These are phyloP conservation scores for Corythoichthys intestinalis DNA, from an alignment of 2,113 vertebrate genomes.

Conservation along the genomic window DNA sequence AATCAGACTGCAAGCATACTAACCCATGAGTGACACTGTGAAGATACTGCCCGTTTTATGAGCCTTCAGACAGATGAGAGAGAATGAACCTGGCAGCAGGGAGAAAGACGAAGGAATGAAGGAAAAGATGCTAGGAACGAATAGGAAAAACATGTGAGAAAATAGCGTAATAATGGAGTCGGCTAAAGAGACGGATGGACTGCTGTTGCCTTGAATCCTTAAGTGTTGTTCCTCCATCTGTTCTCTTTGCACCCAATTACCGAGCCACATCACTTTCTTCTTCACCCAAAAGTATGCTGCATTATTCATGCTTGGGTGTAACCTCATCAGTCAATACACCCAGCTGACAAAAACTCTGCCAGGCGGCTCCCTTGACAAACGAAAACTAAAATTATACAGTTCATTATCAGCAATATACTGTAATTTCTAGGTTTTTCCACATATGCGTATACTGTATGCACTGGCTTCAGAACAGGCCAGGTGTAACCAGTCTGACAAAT, in stretches of 20 bases:
- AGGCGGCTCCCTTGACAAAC: slow-evolving; percentile 10
- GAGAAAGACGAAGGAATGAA: slow-evolving; percentile 10
- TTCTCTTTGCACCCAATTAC: slow-evolving; percentile 32
- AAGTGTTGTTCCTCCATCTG: slow-evolving; percentile 19
- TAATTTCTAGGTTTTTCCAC: not conserved
- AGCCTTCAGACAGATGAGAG: slow-evolving; percentile 11
- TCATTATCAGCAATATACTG: slow-evolving; percentile 16
- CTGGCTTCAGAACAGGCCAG: not conserved
- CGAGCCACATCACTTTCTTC: slow-evolving; percentile 2
- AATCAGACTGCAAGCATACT: slow-evolving; percentile 45
- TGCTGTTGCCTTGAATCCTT: slow-evolving; percentile 18
- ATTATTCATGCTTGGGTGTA: slow-evolving; percentile 61
- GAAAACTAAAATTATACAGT: slow-evolving; percentile 26
- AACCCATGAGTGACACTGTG: slow-evolving; percentile 37
- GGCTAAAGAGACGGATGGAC: not conserved
- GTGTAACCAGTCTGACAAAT: too few species aligned
- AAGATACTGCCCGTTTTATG: slow-evolving; percentile 40
- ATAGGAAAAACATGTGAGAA: not conserved
- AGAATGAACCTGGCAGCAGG: not conserved
- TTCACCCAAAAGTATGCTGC: slow-evolving; percentile 38
- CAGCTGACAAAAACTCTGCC: slow-evolving; percentile 33
- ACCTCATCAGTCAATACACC: slow-evolving; percentile 53
- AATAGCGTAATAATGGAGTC: not conserved
- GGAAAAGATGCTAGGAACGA: not conserved
- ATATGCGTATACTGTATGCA: not conserved